Evolutionary conservation across 2,888 invertebrate genomes (phyloP).

Genomic region (Orthosia cruda): DNA sequence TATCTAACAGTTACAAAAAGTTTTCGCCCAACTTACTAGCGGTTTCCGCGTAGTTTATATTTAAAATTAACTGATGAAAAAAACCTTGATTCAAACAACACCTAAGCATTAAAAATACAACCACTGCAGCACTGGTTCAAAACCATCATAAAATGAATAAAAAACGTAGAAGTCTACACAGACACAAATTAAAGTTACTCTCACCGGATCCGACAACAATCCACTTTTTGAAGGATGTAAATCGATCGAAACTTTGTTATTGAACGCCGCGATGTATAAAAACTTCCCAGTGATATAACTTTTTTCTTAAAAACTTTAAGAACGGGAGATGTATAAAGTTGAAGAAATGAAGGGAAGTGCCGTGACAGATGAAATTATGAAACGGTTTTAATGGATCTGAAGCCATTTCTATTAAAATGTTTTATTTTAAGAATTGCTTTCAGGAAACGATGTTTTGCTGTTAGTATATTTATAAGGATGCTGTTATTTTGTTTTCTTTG

Average conservation of each 20-base stretch:
- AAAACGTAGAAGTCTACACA: neutral
- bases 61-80: too few species aligned
- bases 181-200: conserved; percentile 52
- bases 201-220: conserved; percentile 71
- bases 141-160: neutral
- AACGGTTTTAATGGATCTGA: conserved; percentile 63
- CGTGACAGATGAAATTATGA: conserved; percentile 61
- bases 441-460: neutral
- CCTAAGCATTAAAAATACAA: too few species aligned
- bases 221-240: conserved; percentile 77
- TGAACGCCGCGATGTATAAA: conserved; percentile 72
- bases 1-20: too few species aligned
- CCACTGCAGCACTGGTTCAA: too few species aligned
- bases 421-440: conserved; percentile 35
- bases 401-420: conserved; percentile 46
- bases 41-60: too few species aligned
- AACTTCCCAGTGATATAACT: conserved; percentile 68
- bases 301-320: conserved; percentile 68
- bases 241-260: conserved; percentile 80
- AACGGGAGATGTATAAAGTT: conserved; percentile 66
- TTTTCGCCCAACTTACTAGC: too few species aligned
- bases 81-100: too few species aligned
- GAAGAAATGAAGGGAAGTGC: conserved; percentile 65
- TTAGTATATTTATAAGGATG: neutral
- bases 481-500: neutral